Evolutionary conservation across 2,797 vertebrate genomes (phyloP).

Genomic region (Artibeus jamaicensis): DNA sequence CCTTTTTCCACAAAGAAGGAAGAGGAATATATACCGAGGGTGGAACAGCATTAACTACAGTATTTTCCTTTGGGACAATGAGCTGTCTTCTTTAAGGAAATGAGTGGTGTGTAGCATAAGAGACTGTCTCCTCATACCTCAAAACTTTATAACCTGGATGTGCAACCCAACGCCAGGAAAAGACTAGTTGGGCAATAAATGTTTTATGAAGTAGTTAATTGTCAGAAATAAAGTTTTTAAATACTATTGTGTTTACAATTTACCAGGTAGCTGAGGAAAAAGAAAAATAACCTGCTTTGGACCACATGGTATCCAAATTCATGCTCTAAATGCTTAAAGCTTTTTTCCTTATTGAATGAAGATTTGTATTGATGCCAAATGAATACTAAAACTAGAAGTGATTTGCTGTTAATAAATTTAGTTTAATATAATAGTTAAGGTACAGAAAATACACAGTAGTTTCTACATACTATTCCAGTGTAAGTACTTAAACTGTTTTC

Average conservation of each 20-base stretch:
- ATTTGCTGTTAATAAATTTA: background rate
- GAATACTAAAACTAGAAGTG: background rate
- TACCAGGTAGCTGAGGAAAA: background rate
- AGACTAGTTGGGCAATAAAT: background rate
- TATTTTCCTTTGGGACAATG: background rate
- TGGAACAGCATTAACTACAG: rapidly evolving
- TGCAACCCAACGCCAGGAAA: background rate
- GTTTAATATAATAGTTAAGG: background rate
- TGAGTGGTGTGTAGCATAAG: background rate
- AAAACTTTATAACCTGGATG: background rate
- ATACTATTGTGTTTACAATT: background rate
- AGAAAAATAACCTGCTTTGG: background rate
- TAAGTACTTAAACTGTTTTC: background rate
- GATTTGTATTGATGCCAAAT: background rate
- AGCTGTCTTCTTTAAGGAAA: background rate
- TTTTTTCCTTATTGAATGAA: background rate
- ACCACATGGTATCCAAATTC: background rate
- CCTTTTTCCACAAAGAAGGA: background rate
- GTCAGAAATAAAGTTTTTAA: background rate
- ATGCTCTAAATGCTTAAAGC: background rate
- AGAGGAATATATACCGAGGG: background rate
- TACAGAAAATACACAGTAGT: background rate
- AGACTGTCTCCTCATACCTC: background rate
- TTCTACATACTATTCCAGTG: background rate
- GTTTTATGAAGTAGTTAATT: background rate